phyloP scores from a whole-genome alignment of 2,797 vertebrate species.

The Pipistrellus pygmaeus region DNA sequence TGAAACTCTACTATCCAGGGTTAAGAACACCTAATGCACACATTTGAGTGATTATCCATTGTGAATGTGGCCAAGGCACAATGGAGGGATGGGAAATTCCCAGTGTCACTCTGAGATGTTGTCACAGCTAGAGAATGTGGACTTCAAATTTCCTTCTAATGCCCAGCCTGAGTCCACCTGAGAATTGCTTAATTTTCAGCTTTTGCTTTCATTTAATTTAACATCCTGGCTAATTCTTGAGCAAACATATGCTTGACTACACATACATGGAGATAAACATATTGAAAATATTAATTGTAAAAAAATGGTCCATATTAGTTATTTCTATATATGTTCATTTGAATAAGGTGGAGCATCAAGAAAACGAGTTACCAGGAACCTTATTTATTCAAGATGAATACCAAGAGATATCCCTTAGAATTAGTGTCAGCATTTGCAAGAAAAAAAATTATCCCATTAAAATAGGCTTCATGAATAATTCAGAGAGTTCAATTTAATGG shows the following conservation, averaged over 20 bases:
- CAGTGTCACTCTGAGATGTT: constrained; percentile 54
- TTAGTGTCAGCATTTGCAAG: constrained; percentile 87
- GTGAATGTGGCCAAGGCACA: constrained; percentile 40
- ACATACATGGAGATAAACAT: constrained; percentile 72
- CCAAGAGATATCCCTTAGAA: constrained; percentile 88
- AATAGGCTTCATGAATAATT: constrained; percentile 87
- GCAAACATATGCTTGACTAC: constrained; percentile 75
- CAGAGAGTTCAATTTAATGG: constrained; percentile 86
- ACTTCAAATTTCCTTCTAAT: constrained; percentile 75
- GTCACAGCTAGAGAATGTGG: constrained; percentile 73
- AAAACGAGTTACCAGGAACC: constrained; percentile 86
- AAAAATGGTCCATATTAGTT: constrained; percentile 60
- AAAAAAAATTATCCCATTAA: constrained; percentile 90
- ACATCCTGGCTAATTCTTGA: constrained; percentile 75
- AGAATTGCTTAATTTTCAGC: constrained; percentile 77
- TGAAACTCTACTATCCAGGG: constrained; percentile 20
- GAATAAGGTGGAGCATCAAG: constrained; percentile 83
- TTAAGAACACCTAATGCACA: constrained; percentile 62
- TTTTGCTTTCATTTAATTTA: constrained; percentile 78
- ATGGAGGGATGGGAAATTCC: constrained; percentile 59
- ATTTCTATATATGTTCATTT: constrained; percentile 79
- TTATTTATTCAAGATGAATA: constrained; percentile 88
- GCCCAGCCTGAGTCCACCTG: constrained; percentile 64
- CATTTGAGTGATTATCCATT: constrained; percentile 69
- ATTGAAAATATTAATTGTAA: constrained; percentile 74